Conservation (phyloP, 2,113 vertebrate genomes). For the Neogale vison region DNA sequence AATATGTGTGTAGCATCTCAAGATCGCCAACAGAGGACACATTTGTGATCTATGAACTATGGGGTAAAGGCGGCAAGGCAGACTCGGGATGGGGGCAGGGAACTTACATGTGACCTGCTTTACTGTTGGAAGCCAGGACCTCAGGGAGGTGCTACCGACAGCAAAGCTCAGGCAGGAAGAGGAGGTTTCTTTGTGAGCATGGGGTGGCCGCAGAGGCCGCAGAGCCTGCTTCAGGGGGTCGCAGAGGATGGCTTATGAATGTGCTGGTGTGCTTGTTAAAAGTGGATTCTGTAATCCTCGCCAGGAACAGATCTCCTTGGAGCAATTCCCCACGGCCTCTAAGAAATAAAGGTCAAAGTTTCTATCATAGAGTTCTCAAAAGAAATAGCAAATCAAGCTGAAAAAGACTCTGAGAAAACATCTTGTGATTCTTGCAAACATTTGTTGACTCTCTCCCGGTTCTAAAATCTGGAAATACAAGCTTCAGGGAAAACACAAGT, state of each 20-base stretch:
- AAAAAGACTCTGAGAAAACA: conserved; percentile 48
- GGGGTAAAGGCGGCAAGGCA: not conserved
- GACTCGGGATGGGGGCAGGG: fast-evolving
- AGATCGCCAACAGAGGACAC: not conserved
- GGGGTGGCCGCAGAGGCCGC: fast-evolving
- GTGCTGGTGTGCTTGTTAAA: not conserved
- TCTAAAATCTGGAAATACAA: not conserved
- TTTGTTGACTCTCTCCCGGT: not conserved
- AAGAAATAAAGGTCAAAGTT: conserved; percentile 51
- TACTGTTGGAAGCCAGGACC: not conserved
- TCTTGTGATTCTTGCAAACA: not conserved
- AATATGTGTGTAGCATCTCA: not conserved
- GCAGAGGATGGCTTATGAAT: not conserved
- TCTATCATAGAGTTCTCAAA: not conserved
- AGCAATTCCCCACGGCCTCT: not conserved
- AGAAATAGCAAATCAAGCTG: conserved; percentile 37
- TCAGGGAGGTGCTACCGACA: not conserved
- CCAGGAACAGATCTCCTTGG: not conserved
- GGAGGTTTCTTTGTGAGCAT: not conserved
- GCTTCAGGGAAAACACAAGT: not conserved
- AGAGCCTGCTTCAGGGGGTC: not conserved
- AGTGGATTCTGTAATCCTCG: conserved; percentile 1
- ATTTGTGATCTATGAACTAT: not conserved
- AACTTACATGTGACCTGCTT: not conserved
- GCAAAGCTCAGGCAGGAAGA: not conserved